Base-by-base conservation (phyloP, 2,797 vertebrate genomes). In the Urophycis tenuis region DNA sequence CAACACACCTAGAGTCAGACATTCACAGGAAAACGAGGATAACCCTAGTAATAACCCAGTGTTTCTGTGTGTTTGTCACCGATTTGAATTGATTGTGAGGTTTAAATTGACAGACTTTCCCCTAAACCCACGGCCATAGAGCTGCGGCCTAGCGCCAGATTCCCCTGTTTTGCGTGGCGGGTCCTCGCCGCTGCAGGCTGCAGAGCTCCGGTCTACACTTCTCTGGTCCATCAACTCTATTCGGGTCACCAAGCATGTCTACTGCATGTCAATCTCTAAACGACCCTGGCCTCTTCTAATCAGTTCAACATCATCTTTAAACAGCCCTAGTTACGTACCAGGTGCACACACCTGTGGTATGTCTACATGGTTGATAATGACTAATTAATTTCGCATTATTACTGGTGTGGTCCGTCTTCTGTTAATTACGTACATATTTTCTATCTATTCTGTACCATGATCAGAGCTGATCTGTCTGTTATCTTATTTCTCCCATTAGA, bases 221-320 rank as follows among this genome's bases (percentile, higher is more conserved):
- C 45, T 49, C 45, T 53, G 3, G 45, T n/a, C 45, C 45, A 22
- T 19, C 45, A 19, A 53, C 45, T 53, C 7, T 60, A n/a, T n/a
- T 60, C 22, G 53, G 53, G 53, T 60, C 53, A 60, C n/a, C 53
- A n/a, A 60, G 53, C 53, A n/a, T n/a, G n/a, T n/a, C 53, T 60
- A 10, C 45, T 53, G 45, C 45, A 60, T 25, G 9, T 60, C 22
- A 6, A 60, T 53, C 53, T 60, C n/a, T 60, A 60, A 60, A 60
- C 1, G 1, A 60, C 53, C 22, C 53, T 22, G 2, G 1, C 22
- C 25, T 60, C 6, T 25, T 25, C 22, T 60, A 9, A 53, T 25
- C 7, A n/a, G 53, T 60, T 25, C 19, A 53, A 5, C 45, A 22
- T 53, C 12, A 53, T 53, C 17, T 53, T 19, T 53, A 22, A 19